Conservation (phyloP, 2,888 invertebrate species). For the Drosophila phalerata region DNA sequence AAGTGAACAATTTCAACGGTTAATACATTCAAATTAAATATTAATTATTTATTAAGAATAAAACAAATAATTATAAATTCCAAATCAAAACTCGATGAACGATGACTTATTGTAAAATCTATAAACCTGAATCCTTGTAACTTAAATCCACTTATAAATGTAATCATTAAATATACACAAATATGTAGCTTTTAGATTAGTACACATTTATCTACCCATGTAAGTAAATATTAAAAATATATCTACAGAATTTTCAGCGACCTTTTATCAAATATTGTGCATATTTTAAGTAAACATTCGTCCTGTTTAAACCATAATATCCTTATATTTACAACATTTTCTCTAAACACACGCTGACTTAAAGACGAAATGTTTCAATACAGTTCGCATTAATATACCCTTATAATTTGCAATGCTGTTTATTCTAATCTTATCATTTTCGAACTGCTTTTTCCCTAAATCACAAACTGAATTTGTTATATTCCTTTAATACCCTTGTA, state of each 20-base stretch:
- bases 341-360: not conserved
- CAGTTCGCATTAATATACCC: constrained; percentile 2
- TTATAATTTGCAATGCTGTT: constrained; percentile 9
- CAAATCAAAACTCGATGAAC: not conserved
- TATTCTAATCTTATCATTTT: not conserved
- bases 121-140: constrained; percentile 44
- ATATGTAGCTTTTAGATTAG: constrained; percentile 48
- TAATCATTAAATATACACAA: constrained; percentile 21
- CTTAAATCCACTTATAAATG: constrained; percentile 41
- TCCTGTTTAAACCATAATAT: not conserved
- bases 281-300: constrained; percentile 17
- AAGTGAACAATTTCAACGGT: constrained; percentile 42
- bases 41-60: constrained; percentile 24
- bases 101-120: constrained; percentile 9
- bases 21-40: constrained; percentile 16
- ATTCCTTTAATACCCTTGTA: not conserved
- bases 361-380: not conserved
- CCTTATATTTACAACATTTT: not conserved
- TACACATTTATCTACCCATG: constrained; percentile 41
- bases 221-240: constrained; percentile 43
- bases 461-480: constrained; percentile 2
- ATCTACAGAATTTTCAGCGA: constrained; percentile 9
- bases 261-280: constrained; percentile 29
- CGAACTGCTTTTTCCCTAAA: not conserved
- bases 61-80: constrained; percentile 2